Evolutionary conservation across 2,888 invertebrate genomes (phyloP).

Genomic region (Caenorhabditis auriculariae): DNA sequence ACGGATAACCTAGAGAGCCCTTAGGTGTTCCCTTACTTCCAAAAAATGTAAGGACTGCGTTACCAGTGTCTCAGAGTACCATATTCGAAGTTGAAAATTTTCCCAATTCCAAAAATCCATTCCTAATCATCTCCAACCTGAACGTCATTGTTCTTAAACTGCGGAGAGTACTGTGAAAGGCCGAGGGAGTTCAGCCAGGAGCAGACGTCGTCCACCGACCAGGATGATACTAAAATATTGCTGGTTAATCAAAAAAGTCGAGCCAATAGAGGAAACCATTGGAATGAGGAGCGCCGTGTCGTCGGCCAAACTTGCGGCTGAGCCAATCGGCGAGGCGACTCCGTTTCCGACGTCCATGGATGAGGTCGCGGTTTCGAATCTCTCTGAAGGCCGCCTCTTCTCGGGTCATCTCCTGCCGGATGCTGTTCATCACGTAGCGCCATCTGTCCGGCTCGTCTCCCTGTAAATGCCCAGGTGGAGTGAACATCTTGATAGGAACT

Average conservation of each 20-base stretch:
- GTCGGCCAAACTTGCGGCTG: conserved; percentile 26
- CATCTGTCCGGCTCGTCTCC: conserved; percentile 46
- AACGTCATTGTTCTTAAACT: conserved; percentile 72
- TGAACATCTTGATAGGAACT: not conserved
- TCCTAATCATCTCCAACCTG: not conserved
- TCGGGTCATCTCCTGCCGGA: conserved; percentile 43
- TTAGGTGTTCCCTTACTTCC: too few relatives aligned
- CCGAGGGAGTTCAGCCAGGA: conserved; percentile 86
- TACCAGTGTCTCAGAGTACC: too few relatives aligned
- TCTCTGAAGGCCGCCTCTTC: conserved; percentile 42
- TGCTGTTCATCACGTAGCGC: conserved; percentile 45
- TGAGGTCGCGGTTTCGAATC: conserved; percentile 16
- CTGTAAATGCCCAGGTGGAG: conserved; percentile 12
- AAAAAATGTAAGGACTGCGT: too few relatives aligned
- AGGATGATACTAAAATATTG: conserved; percentile 65
- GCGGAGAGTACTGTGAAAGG: conserved; percentile 85
- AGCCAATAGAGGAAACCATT: not conserved
- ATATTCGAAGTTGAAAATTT: too few relatives aligned
- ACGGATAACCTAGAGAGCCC: too few relatives aligned
- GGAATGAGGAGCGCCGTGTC: conserved; percentile 5
- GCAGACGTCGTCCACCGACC: conserved; percentile 87
- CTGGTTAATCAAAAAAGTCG: not conserved
- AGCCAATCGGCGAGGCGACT: conserved; percentile 35
- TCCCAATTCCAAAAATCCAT: too few relatives aligned
- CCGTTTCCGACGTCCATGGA: conserved; percentile 27